A percentile compares a stretch with the other conserved stretches of the same genome.
Evolutionary conservation across 2,888 invertebrate species (phyloP).

Genomic region (Parnassius glacialis): DNA sequence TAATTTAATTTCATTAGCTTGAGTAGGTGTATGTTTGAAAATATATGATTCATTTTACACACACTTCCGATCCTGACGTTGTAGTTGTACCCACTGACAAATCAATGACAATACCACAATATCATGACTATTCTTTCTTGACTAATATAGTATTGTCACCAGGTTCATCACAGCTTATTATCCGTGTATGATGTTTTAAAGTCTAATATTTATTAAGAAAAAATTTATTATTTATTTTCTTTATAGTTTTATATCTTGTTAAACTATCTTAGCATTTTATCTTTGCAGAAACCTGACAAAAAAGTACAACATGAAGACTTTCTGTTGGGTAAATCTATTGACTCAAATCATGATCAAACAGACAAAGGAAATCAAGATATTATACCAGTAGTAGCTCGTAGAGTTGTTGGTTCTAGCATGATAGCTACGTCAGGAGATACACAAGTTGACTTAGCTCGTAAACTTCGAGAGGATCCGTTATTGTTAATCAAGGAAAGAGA

Average conservation of each 20-base stretch:
- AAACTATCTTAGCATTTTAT: neutral
- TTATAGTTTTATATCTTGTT: neutral
- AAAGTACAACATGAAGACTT: constrained; percentile 92
- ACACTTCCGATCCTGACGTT: too few relatives aligned
- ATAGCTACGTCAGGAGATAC: constrained; percentile 77
- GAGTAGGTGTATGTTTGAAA: too few relatives aligned
- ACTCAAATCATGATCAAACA: constrained; percentile 86
- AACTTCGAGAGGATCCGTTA: constrained; percentile 96
- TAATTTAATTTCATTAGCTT: too few relatives aligned
- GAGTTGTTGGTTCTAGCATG: constrained; percentile 72
- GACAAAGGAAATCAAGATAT: constrained; percentile 86
- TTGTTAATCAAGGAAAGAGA: constrained; percentile 94
- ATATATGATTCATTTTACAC: too few relatives aligned
- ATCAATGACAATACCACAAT: too few relatives aligned
- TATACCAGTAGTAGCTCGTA: constrained; percentile 83
- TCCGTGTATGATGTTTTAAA: too few relatives aligned
- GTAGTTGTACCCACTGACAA: too few relatives aligned
- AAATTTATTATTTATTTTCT: neutral
- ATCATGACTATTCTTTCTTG: too few relatives aligned
- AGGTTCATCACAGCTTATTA: too few relatives aligned
- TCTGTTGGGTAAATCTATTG: constrained; percentile 89
- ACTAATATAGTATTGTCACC: too few relatives aligned
- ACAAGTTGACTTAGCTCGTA: constrained; percentile 92
- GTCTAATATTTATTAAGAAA: too few relatives aligned
- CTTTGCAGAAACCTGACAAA: constrained; percentile 79